Evolutionary conservation across 2,113 vertebrate species (phyloP).

Genomic region (Podarcis muralis): DNA sequence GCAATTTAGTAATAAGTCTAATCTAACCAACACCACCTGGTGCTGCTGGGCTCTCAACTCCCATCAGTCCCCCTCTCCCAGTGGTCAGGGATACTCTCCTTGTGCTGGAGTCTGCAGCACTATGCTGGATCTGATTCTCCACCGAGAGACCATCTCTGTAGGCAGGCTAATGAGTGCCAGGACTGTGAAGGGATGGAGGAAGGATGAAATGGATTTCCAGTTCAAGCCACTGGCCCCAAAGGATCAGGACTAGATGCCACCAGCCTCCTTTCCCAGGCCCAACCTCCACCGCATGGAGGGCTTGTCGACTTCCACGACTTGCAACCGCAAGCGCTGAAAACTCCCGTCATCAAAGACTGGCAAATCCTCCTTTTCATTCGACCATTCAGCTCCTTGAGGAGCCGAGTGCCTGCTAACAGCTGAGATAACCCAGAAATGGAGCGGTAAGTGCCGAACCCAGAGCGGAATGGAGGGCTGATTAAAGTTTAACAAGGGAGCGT

Average conservation of each 20-base stretch:
- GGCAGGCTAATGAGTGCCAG: slow-evolving; percentile 1
- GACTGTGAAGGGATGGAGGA: neutral
- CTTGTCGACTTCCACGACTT: neutral
- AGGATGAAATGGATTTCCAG: neutral
- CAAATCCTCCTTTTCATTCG: slow-evolving; percentile 22
- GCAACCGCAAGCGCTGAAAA: neutral
- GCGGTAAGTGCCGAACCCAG: slow-evolving; percentile 45
- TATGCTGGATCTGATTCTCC: neutral
- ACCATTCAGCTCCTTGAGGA: slow-evolving; percentile 54
- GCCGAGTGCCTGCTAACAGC: slow-evolving; percentile 38
- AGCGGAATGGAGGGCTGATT: slow-evolving; percentile 54
- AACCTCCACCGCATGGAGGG: neutral
- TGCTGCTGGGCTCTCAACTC: no score
- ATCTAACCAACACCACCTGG: no score
- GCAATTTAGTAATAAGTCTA: no score
- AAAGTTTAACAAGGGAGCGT: slow-evolving; percentile 58
- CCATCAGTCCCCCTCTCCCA: no score
- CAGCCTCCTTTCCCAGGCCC: no score
- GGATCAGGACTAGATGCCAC: neutral
- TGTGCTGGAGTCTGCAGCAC: neutral
- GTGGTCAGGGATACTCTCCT: neutral
- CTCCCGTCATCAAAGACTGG: rapidly evolving
- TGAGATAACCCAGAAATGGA: slow-evolving; percentile 60
- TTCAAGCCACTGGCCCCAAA: neutral
- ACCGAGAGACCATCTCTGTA: neutral